phyloP scores from a whole-genome alignment of 2,113 vertebrate species.

The Phrynosoma blainvillii region DNA sequence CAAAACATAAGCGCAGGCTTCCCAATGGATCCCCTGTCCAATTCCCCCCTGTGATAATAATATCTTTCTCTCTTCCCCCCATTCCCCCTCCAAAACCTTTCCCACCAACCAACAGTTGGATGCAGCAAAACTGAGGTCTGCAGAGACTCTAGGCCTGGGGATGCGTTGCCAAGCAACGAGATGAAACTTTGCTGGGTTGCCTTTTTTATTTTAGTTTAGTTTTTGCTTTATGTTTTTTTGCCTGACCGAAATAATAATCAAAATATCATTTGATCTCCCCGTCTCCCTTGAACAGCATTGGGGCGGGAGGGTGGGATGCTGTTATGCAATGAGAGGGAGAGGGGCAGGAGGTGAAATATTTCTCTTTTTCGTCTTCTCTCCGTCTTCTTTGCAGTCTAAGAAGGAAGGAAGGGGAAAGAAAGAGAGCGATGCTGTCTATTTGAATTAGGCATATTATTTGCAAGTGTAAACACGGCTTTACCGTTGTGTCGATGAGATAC shows the following conservation, averaged over 20 bases:
- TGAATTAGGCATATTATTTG: neutral
- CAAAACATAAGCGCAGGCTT: too few relatives aligned
- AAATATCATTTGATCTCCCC: slow-evolving; percentile 13
- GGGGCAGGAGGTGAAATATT: neutral
- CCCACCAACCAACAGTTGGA: neutral
- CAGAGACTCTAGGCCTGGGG: neutral
- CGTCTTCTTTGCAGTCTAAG: neutral
- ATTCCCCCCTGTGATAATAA: neutral
- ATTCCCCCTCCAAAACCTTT: neutral
- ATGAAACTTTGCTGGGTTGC: slow-evolving; percentile 8
- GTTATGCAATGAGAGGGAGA: too few relatives aligned
- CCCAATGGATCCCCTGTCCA: too few relatives aligned
- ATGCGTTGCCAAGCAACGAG: slow-evolving; percentile 16
- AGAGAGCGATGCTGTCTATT: neutral
- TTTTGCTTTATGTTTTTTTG: neutral
- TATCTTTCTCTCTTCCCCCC: neutral
- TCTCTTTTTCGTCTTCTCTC: neutral
- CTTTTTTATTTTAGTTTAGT: neutral
- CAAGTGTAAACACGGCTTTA: too few relatives aligned
- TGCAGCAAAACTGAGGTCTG: neutral
- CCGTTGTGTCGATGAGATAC: too few relatives aligned
- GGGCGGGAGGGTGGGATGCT: too few relatives aligned
- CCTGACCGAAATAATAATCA: slow-evolving; percentile 24
- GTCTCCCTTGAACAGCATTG: neutral
- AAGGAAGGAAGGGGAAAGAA: neutral